Evolutionary conservation across 64 coral and sea anemone genomes (phyloP).

Genomic region (Platygyra sinensis): DNA sequence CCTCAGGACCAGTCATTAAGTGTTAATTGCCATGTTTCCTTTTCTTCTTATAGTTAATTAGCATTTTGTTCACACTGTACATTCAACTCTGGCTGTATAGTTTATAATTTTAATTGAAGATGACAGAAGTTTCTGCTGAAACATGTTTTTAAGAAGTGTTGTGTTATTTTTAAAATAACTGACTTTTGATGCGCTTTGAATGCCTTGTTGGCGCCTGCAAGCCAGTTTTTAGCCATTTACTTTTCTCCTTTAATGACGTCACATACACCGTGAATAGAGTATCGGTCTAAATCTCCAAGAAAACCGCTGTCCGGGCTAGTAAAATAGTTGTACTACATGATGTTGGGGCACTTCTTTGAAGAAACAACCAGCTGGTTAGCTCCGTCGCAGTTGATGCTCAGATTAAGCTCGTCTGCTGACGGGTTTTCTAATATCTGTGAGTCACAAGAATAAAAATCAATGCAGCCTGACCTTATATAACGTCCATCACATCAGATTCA

Average conservation of each 20-base stretch:
- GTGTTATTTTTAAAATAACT: too few relatives aligned
- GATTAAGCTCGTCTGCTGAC: constrained; percentile 32
- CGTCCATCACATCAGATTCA: neutral
- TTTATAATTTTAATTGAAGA: too few relatives aligned
- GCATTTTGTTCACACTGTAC: too few relatives aligned
- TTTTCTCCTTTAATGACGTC: neutral
- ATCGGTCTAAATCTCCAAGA: constrained; percentile 61
- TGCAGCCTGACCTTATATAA: too few relatives aligned
- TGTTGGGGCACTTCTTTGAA: constrained; percentile 64
- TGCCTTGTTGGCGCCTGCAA: too few relatives aligned
- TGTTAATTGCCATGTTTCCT: too few relatives aligned
- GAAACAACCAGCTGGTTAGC: constrained; percentile 65
- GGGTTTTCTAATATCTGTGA: constrained; percentile 15
- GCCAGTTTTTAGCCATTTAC: too few relatives aligned
- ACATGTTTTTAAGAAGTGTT: too few relatives aligned
- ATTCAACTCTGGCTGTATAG: too few relatives aligned
- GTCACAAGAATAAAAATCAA: neutral
- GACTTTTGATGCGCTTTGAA: constrained; percentile 55
- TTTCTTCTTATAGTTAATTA: too few relatives aligned
- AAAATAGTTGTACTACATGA: constrained; percentile 78
- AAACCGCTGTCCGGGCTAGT: constrained; percentile 55
- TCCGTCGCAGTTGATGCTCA: constrained; percentile 67
- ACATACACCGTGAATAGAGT: constrained; percentile 53
- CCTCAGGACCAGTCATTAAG: too few relatives aligned
- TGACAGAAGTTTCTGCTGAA: too few relatives aligned